Base-by-base conservation (phyloP, 2,113 vertebrate species). In the Tenrec ecaudatus region DNA sequence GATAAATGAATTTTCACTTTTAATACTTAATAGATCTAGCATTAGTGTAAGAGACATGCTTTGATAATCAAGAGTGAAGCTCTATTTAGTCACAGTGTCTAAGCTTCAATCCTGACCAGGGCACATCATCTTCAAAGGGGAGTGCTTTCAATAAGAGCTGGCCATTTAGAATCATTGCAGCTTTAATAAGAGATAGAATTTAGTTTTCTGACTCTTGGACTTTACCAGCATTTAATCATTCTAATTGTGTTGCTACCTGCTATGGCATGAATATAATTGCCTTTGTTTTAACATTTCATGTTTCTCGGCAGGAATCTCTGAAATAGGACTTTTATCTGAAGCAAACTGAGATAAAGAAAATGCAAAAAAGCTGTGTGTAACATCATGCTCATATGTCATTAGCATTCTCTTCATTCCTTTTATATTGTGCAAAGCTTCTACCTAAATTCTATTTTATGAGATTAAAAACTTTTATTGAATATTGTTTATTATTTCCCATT, bases 141-240 rank as follows among this genome's bases (percentile, higher is more conserved):
- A 88, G 43, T 84, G 92, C 62, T 94, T 93, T 89, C 57, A 91
- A 82, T 27, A 87, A 71, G 69, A 1, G n/a, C 82, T 87, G 91
- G 6, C 10, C 16, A 83, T 58, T 31, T 96, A 69, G 58, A 95
- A n/a, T 93, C 83, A 84, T 29, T 95, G 3, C 2, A 96, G 76
- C n/a, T 88, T 94, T 68, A 94, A 20, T 36, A 90, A 23, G 69
- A 75, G 20, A 57, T 96, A 69, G 20, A 64, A 82, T 90, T 90
- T 43, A 40, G 12, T 90, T 73, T 60, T 79, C 62, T 78, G 71
- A 43, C 3, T 60, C 43, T 76, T 90, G 8, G 38, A 76, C 19
- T n/a, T 88, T 53, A 20, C 15, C 0, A 12, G 1, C 12, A 22
- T 14, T 80, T 88, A 88, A 90, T 86, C 40, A 81, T 82, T 87